Base-by-base conservation (phyloP, 2,113 vertebrate species). In the Anoplopoma fimbria region DNA sequence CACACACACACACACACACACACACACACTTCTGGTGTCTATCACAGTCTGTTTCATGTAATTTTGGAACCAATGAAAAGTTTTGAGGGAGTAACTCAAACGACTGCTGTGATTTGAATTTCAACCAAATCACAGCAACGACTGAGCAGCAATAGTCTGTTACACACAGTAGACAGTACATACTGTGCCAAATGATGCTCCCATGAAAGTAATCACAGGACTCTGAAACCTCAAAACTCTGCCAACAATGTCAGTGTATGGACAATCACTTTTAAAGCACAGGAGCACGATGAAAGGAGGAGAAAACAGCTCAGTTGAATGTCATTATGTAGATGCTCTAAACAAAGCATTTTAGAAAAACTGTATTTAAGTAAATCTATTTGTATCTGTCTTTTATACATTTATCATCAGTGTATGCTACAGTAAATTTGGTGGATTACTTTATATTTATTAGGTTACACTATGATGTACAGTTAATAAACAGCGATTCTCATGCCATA, bases 371-470 rank as follows among this genome's bases (percentile, higher is more conserved):
- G 58, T 88, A 87, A 88, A 88, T 83, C 82, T 93, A 83, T 93
- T 94, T 94, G 92, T 91, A 90, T 87, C 62, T 85, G 92, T 94
- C 85, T 95, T 95, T 95, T 95, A 89, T 95, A 95, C 93, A 94
- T 92, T 91, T 90, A 85, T 87, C 91, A 93, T 95, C 60, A 89
- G 72, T 78, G 89, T 94, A 81, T 27, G 91, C 92, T 94, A 84
- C 87, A 85, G 90, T 93, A 68, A 81, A 89, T 79, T 92, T 89
- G 89, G 89, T 91, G 93, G 89, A 82, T 90, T 87, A 89, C 85
- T 94, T 89, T 94, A 90, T 90, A 93, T 95, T 89, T 84, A 93
- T 88, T 89, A 93, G 90, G 83, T 85, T 83, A 88, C 81, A 85
- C 71, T 81, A 82, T 75, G 79, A 91, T 93, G 86, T 93, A 93